A percentile compares a stretch with the other conserved stretches of the same genome.
phyloP scores from a whole-genome alignment of 2,888 invertebrate genomes.

The Agrochola litura region DNA sequence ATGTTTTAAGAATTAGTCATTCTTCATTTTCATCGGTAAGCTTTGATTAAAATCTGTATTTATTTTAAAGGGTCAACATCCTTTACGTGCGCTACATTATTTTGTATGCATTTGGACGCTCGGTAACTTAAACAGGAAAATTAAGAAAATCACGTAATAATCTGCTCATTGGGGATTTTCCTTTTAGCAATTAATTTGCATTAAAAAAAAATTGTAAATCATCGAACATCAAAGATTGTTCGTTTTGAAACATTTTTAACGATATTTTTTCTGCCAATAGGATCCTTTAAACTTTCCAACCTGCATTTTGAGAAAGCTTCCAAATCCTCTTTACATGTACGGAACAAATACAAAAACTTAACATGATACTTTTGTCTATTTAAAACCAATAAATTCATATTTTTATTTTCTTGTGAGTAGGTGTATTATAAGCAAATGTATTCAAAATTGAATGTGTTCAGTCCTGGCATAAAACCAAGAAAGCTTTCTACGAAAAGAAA shows the following conservation, averaged over 20 bases:
- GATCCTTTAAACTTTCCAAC: not conserved
- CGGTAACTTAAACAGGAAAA: constrained; percentile 32
- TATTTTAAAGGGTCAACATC: constrained; percentile 60
- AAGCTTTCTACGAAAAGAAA: constrained; percentile 79
- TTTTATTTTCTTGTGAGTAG: constrained; percentile 37
- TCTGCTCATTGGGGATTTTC: constrained; percentile 43
- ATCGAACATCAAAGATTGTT: too few species aligned
- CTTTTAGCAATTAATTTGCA: not conserved
- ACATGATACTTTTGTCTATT: not conserved
- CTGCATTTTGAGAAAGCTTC: too few species aligned
- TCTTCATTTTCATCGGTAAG: constrained; percentile 68
- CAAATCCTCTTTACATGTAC: not conserved
- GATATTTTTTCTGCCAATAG: too few species aligned
- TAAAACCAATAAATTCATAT: constrained; percentile 16
- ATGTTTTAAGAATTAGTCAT: constrained; percentile 87
- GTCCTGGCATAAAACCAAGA: constrained; percentile 80
- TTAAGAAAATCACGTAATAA: constrained; percentile 38
- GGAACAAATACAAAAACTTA: not conserved
- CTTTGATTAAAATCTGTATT: constrained; percentile 75
- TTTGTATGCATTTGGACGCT: constrained; percentile 2
- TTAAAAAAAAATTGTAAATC: not conserved
- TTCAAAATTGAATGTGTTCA: constrained; percentile 67
- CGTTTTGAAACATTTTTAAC: not conserved
- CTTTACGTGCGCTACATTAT: constrained; percentile 46
- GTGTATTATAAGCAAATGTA: constrained; percentile 62